Percentiles rank a stretch among this genome's conserved stretches.
phyloP scores from a whole-genome alignment of 2,113 vertebrate species.

The Zonotrichia leucophrys region DNA sequence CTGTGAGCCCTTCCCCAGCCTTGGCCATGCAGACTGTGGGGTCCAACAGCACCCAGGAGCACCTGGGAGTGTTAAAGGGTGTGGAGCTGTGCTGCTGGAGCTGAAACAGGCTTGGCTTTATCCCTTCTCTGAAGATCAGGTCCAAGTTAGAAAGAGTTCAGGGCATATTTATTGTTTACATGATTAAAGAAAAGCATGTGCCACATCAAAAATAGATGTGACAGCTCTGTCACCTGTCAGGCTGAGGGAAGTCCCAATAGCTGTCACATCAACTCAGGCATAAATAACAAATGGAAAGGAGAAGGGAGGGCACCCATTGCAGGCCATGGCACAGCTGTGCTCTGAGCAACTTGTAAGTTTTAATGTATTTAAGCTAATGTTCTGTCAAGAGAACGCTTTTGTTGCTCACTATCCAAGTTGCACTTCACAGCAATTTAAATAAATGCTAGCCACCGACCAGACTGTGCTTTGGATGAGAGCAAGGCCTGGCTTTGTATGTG shows the following conservation, averaged over 20 bases:
- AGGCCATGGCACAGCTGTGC: background rate
- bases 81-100: background rate
- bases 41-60: background rate
- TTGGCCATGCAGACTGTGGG: fast-evolving
- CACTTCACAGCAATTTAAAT: background rate
- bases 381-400: background rate
- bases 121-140: background rate
- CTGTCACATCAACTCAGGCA: background rate
- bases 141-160: background rate
- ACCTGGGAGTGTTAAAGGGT: background rate
- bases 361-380: background rate
- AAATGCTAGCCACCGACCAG: background rate
- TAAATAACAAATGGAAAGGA: background rate
- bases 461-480: background rate
- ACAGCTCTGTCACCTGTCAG: background rate
- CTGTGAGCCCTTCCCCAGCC: background rate
- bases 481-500: background rate
- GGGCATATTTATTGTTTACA: background rate
- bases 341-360: background rate
- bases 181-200: background rate
- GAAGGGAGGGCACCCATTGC: background rate
- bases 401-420: background rate
- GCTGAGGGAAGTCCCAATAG: background rate
- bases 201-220: background rate
- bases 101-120: background rate